Base-by-base conservation (phyloP, 2,797 vertebrate species). In the Mus minutoides region DNA sequence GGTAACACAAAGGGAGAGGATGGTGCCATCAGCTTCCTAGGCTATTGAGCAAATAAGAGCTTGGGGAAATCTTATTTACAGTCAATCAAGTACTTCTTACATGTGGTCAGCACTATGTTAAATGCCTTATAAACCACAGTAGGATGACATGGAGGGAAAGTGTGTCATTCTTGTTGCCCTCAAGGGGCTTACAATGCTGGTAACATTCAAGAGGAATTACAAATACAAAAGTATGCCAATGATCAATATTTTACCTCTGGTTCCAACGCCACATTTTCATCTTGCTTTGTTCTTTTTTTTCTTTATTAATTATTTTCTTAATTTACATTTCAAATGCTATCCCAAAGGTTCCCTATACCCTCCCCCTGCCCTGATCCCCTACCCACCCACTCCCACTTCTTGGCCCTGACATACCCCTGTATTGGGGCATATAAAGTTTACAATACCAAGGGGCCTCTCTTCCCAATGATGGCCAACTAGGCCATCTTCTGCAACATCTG, bases 61-160 rank as follows among this genome's bases (percentile, higher is more conserved):
- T 93, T 71, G n/a, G 94, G 91, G 94, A 94, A 94, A 90, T 95
- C 77, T 97, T 94, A 95, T 92, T 96, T 94, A 92, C 78, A 89
- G 78, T 95, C 85, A 96, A 78, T 79, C 46, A 95, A 86, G 77
- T 83, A 92, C 62, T 93, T 96, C 80, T 49, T 93, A 79, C 58
- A 90, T 88, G 60, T 84, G 88, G 78, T 96, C 94, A 96, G 62
- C 34, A 85, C 88, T 77, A 46, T 60, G 79, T 92, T 95, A 95
- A 97, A 90, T 90, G 64, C 43, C 56, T 75, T 92, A 86, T 88
- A 94, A 95, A 95, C 80, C n/a, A 67, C 29, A 19, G 14, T 16
- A 3, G 54, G 21, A 19, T 37, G 21, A 78, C 17, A 46, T 6
- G 31, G 49, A 77, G 17, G 7, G 46, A 22, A 94, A 84, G 21